Conservation (phyloP, 2,113 vertebrate species). For the Donacobius atricapilla region DNA sequence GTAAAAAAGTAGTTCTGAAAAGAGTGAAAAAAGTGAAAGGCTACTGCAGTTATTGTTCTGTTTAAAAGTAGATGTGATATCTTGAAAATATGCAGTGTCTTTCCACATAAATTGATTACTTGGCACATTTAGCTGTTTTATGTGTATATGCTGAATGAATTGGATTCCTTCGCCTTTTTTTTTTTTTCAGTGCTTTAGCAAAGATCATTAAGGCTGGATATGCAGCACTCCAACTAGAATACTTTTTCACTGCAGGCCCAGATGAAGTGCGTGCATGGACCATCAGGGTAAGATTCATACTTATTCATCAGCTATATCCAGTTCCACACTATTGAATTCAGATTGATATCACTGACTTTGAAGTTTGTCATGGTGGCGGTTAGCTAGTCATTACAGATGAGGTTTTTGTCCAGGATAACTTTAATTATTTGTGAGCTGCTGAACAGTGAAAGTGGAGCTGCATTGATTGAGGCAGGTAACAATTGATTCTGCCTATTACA, state of each 20-base stretch:
- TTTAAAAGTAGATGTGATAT: slow-evolving; percentile 24
- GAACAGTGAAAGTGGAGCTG: slow-evolving; percentile 98
- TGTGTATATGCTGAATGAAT: slow-evolving; percentile 65
- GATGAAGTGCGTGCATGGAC: slow-evolving; percentile 99
- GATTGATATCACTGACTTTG: slow-evolving; percentile 95
- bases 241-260: slow-evolving; percentile 99
- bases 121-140: slow-evolving; percentile 26
- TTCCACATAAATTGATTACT: slow-evolving; percentile 52
- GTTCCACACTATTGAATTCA: slow-evolving; percentile 92
- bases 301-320: slow-evolving; percentile 83
- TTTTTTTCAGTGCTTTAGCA: slow-evolving; percentile 84
- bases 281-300: slow-evolving; percentile 91
- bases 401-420: slow-evolving; percentile 94
- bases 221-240: slow-evolving; percentile 94
- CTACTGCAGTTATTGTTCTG: slow-evolving; percentile 9
- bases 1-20: slow-evolving; percentile 32
- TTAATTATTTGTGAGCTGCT: slow-evolving; percentile 99
- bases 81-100: slow-evolving; percentile 45
- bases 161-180: slow-evolving; percentile 70
- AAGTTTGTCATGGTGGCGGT: slow-evolving; percentile 98
- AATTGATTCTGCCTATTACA: slow-evolving; percentile 99
- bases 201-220: slow-evolving; percentile 99
- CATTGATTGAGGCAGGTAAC: slow-evolving; percentile 99
- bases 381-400: slow-evolving; percentile 97
- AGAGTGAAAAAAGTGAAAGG: slow-evolving; percentile 5